Evolutionary conservation across 2,888 invertebrate species (phyloP), one percentile per base, ranked within the genome.

Genomic region (Stegana nigrithorax): DNA sequence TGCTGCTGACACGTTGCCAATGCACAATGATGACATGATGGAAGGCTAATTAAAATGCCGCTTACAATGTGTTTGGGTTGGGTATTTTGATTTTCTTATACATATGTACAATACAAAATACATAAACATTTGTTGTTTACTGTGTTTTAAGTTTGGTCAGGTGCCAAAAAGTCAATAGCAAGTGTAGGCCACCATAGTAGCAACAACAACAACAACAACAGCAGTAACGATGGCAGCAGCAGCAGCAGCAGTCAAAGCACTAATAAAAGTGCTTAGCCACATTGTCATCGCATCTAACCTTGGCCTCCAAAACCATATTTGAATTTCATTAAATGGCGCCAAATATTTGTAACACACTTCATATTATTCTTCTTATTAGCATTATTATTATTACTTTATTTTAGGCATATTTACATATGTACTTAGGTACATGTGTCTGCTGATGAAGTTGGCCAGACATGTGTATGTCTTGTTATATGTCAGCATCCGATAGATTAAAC

Each of bases 271-370:
- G n/a, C 5, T 39, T 5, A 14, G 4, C 17, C 5, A 14, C 17
- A 14, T 39, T 39, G 39, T 10, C 10, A n/a, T 36, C 5, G 4
- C 5, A 27, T 53, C 21, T 42, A 68, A 64, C 78, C 75, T 78
- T 80, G 79, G 72, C 80, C 79, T 72, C 71, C 69, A 75, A 73
- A 72, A 58, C 61, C 64, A 67, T 64, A 56, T 69, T 66, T 66
- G 59, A 19, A 56, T 60, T 63, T 58, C 27, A 59, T 59, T 32
- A 19, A 45, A 45, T 29, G 21, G 59, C 21, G 45, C 32, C 47
- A 27, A 45, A 45, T 44, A 7, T 19, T 55, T 17, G n/a, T n/a
- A n/a, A n/a, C n/a, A n/a, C n/a, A n/a, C n/a, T n/a, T n/a, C 4
- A 39, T 10, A 4, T 4, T 39, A 39, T 39, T 39, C 42, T n/a